phyloP scores from a whole-genome alignment of 2,888 invertebrate species.

The Papilio demoleus region DNA sequence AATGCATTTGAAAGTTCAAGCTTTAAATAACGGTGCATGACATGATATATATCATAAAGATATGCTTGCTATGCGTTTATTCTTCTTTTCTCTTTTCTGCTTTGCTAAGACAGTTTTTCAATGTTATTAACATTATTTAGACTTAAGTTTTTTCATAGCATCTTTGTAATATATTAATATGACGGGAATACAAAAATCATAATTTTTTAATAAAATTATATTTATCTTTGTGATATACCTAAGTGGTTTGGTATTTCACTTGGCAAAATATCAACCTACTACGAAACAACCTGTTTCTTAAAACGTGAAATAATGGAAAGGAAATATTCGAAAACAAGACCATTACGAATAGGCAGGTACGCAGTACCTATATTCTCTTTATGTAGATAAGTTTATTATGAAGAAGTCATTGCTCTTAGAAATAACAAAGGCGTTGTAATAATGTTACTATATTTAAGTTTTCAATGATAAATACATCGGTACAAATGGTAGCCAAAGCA shows the following conservation, averaged over 20 bases:
- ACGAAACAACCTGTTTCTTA: background rate
- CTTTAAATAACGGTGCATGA: background rate
- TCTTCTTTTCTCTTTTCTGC: background rate
- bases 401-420: background rate
- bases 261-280: background rate
- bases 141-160: too few relatives aligned
- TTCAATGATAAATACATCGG: background rate
- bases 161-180: too few relatives aligned
- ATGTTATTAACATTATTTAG: too few relatives aligned
- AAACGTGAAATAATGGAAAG: background rate
- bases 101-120: background rate
- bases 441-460: background rate
- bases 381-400: background rate
- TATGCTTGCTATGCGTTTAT: background rate
- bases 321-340: background rate
- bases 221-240: background rate
- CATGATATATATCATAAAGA: background rate
- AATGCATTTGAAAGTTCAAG: background rate
- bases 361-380: background rate
- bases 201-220: too few relatives aligned
- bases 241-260: background rate
- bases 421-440: background rate
- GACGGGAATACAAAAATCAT: too few relatives aligned
- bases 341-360: background rate
- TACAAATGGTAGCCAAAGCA: background rate